Conservation (phyloP, 2,888 invertebrate genomes). For the Amiota communis region DNA sequence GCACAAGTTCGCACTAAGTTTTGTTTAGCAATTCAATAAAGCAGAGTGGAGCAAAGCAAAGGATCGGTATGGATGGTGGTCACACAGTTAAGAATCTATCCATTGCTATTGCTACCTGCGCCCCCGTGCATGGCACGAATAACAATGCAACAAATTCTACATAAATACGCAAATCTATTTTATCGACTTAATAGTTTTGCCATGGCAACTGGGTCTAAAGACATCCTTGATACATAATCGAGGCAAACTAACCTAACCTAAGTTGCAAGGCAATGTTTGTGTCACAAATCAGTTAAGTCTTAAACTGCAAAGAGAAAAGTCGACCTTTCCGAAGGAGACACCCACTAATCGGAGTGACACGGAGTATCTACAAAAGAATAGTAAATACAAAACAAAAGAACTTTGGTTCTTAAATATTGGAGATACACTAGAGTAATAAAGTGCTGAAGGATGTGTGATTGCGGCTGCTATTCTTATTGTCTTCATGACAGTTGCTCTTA, state of each 20-base stretch:
- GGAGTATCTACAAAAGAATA: not conserved
- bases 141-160: conserved; percentile 11
- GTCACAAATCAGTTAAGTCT: conserved; percentile 62
- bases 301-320: conserved; percentile 53
- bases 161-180: conserved; percentile 60
- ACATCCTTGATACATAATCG: conserved; percentile 32
- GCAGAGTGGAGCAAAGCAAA: too few relatives aligned
- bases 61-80: too few relatives aligned
- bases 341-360: not conserved
- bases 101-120: not conserved
- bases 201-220: conserved; percentile 41
- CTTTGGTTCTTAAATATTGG: not conserved
- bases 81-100: too few relatives aligned
- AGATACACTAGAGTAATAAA: not conserved
- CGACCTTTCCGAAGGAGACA: conserved; percentile 28
- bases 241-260: conserved; percentile 61
- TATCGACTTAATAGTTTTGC: conserved; percentile 56
- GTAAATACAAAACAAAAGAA: not conserved
- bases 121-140: conserved; percentile 24
- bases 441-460: conserved; percentile 57
- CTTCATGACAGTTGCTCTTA: conserved; percentile 55
- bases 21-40: too few relatives aligned
- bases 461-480: conserved; percentile 61
- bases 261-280: conserved; percentile 57
- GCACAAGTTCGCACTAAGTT: conserved; percentile 30